phyloP scores from a whole-genome alignment of 2,113 vertebrate genomes.

The Macquaria ambigua region DNA sequence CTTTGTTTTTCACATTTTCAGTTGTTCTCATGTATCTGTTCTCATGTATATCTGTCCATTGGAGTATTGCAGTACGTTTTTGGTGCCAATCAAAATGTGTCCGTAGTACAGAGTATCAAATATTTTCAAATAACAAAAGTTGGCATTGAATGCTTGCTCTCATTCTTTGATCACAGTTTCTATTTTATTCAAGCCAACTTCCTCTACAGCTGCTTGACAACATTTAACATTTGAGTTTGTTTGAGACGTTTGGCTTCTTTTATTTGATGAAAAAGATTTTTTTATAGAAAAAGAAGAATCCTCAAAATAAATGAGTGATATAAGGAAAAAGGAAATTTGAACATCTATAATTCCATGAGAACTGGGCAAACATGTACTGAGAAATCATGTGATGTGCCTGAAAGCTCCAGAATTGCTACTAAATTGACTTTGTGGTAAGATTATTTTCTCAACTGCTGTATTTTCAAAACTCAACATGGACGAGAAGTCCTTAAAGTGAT shows the following conservation, averaged over 20 bases:
- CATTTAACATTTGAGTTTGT: not conserved
- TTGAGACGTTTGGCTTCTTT: not conserved
- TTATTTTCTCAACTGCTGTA: not conserved
- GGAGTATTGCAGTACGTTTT: not conserved
- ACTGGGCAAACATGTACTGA: not conserved
- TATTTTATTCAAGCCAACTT: not conserved
- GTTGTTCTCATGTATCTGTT: not conserved
- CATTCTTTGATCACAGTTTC: not conserved
- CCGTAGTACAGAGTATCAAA: not conserved
- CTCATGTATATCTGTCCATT: not conserved
- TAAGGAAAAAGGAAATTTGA: not conserved
- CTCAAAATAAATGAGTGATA: not conserved
- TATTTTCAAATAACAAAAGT: not conserved
- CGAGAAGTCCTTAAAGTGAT: not conserved
- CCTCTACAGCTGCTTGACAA: not conserved
- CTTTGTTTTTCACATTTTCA: slow-evolving; percentile 13
- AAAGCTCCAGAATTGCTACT: not conserved
- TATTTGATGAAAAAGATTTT: not conserved
- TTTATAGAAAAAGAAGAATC: not conserved
- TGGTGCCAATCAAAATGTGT: not conserved
- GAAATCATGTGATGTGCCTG: not conserved
- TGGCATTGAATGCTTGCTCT: not conserved
- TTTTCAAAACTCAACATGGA: not conserved
- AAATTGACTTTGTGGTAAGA: not conserved
- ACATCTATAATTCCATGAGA: not conserved